Evolutionary conservation across 1,140 invertebrate species (phyloP).

Genomic region (Triops longicaudatus): DNA sequence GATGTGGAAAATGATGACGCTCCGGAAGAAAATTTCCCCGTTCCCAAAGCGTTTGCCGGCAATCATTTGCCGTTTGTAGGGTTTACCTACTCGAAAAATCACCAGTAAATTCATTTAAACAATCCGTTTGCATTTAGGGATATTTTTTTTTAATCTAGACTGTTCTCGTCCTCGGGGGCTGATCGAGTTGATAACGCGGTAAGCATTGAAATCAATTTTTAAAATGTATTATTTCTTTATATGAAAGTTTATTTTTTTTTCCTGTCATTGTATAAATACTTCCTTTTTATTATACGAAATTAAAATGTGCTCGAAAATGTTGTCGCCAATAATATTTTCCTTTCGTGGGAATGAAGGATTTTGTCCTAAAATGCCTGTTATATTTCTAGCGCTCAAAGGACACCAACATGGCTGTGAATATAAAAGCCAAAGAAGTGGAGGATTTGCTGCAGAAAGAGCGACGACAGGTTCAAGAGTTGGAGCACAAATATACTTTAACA

Average conservation of each 20-base stretch:
- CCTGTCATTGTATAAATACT: too few relatives aligned
- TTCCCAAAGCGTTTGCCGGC: constrained; percentile 93
- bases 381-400: not conserved
- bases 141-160: not conserved
- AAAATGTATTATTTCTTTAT: constrained; percentile 2
- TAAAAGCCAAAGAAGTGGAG: constrained; percentile 49
- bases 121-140: not conserved
- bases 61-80: constrained; percentile 98
- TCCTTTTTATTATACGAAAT: too few relatives aligned
- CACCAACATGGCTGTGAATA: constrained; percentile 13
- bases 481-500: constrained; percentile 60
- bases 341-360: too few relatives aligned
- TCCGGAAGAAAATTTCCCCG: constrained; percentile 82
- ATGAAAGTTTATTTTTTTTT: too few relatives aligned
- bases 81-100: constrained; percentile 93
- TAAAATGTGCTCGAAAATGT: too few relatives aligned
- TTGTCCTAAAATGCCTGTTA: too few relatives aligned
- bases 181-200: constrained; percentile 23
- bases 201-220: constrained; percentile 3
- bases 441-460: constrained; percentile 60
- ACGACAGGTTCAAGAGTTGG: constrained; percentile 57
- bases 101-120: constrained; percentile 47
- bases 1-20: constrained; percentile 88
- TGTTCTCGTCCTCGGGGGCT: constrained; percentile 13
- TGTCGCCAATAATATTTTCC: too few relatives aligned